Evolutionary conservation across 2,113 vertebrate species (phyloP), one percentile per base, ranked within the genome.

Genomic region (Chloropsis cyanopogon): DNA sequence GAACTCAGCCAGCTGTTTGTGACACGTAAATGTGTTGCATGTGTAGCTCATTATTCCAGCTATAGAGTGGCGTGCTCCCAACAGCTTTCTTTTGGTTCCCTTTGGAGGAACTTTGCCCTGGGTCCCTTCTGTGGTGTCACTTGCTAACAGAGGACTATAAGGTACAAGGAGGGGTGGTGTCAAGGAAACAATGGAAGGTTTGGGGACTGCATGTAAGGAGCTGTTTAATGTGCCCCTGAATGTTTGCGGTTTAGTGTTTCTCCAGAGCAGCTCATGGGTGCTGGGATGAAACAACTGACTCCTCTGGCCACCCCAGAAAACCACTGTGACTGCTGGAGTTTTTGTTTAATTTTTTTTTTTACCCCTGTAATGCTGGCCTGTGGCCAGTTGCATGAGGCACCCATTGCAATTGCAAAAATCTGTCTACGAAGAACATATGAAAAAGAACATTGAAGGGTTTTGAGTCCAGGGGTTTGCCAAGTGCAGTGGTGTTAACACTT

Each of bases 1-100:
- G 93, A 96, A 22, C 83, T 63, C 21, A 82, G 92, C 94, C 94
- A 96, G 94, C 37, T 96, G 95, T 94, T 95, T 93, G 95, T 92
- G 90, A 90, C 92, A 94, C 52, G 11, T 73, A 90, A 92, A 86
- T 60, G 93, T 90, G 82, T 88, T 97, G 93, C 88, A 78, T 94
- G 93, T 92, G 94, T 94, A 94, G 88, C 88, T 92, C 85, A 78
- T 96, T 95, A 93, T 92, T 94, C 80, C 61, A 76, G 82, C 80
- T 68, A 60, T 23, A 79, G 93, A 78, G 49, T 3, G 53, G 76
- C 73, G 21, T 94, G 94, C 92, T 93, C 76, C 92, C 39, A 78
- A 31, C 90, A 95, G 90, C 88, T 96, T 93, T 85, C 86, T 81
- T 94, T 81, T 73, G 82, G 75, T 88, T 92, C 61, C n/a, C 75